Evolutionary conservation across 2,888 invertebrate genomes (phyloP).

Genomic region (Pinctada fucata): DNA sequence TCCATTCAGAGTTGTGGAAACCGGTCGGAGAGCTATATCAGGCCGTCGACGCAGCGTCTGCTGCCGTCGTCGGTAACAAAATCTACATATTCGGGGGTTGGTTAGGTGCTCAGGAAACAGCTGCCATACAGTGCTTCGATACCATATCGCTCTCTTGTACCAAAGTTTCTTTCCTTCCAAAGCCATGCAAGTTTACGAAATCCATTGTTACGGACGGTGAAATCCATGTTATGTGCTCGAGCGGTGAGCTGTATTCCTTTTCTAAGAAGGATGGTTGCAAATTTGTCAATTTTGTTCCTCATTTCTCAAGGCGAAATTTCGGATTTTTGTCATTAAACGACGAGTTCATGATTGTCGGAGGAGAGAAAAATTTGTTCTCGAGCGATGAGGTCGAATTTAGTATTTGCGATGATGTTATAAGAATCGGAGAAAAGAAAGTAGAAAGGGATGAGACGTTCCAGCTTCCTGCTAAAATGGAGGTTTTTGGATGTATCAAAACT

Average conservation of each 20-base stretch:
- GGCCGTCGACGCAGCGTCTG: constrained; percentile 50
- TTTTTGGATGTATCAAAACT: constrained; percentile 43
- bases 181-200: constrained; percentile 43
- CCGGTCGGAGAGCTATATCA: constrained; percentile 44
- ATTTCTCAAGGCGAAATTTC: constrained; percentile 49
- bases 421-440: constrained; percentile 22
- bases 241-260: constrained; percentile 48
- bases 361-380: constrained; percentile 19
- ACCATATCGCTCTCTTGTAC: constrained; percentile 40
- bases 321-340: constrained; percentile 38
- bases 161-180: constrained; percentile 44
- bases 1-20: constrained; percentile 48
- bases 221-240: constrained; percentile 41
- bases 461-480: constrained; percentile 46
- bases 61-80: constrained; percentile 41
- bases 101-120: constrained; percentile 45
- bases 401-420: constrained; percentile 47
- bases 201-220: constrained; percentile 43
- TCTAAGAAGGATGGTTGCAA: constrained; percentile 30
- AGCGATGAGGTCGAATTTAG: constrained; percentile 49
- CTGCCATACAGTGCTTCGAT: constrained; percentile 53
- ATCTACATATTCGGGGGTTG: constrained; percentile 55
- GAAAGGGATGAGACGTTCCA: constrained; percentile 41
- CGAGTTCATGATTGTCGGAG: constrained; percentile 23
- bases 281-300: constrained; percentile 29